Base-by-base conservation (phyloP, 2,888 invertebrate genomes). In the Drosophila heteroneura region DNA sequence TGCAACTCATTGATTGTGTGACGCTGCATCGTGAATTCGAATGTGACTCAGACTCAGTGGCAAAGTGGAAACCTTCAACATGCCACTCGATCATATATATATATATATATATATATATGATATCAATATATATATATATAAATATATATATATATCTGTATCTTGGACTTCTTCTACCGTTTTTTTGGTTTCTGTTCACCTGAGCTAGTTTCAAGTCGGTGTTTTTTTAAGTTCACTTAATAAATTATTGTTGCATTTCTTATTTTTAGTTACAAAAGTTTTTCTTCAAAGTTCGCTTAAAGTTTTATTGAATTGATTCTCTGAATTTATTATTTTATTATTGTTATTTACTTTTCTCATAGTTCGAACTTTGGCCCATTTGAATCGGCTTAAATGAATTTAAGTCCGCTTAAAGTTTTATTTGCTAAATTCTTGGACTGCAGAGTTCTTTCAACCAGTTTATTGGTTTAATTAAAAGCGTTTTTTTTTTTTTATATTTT, bases 11-110 rank as follows among this genome's bases (percentile, higher is more conserved):
- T 52, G 47, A 47, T 26, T 28, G 39, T 28, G 54, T 79, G 65
- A 77, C 70, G 77, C 71, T 65, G 76, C 64, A 26, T 51, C 53
- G 65, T 56, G 74, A 28, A 28, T 62, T 66, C 33, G 32, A 35
- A 44, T 44, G 52, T 74, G 74, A 74, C 10, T 32, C 37, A 26
- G 74, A 74, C 7, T 32, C 37, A 26, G 56, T 41, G 16, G 67
- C 58, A 65, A 72, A 73, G 65, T 65, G 65, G 59, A 58, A 58
- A 39, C 32, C 6, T 19, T 30, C 28, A 19, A 32, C 26, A 49
- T 49, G 53, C 57, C 39, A 59, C 47, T 47, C 4, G 60, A 70
- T 70, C 70, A 41, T 26, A 47, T 16, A 7, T 22, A n/a, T n/a
- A n/a, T 10, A n/a, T n/a, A 14, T 7, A 47, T 16, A 26, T 14